phyloP scores from a whole-genome alignment of 1,140 invertebrate species.

The honey bee (Apis mellifera) region Amel_HAv3.1 CM009936.2:9247001-9247500 shows the following conservation, averaged over 20 bases:
- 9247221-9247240: conserved; percentile 9
- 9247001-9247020: conserved; percentile 10
- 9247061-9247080: conserved; percentile 49
- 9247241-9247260: background rate
- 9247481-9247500: no score
- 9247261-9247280: background rate
- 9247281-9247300: background rate
- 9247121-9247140: conserved; percentile 32
- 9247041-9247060: conserved; percentile 63
- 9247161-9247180: background rate
- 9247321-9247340: background rate
- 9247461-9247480: no score
- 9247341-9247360: background rate
- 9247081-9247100: conserved; percentile 64
- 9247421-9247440: no score
- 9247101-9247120: conserved; percentile 55
- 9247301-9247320: background rate
- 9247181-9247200: conserved; percentile 36
- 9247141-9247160: conserved; percentile 5
- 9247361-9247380: no score
- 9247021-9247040: conserved; percentile 47
- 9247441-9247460: no score
- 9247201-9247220: conserved; percentile 23
- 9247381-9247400: no score
- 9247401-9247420: no score